Percentiles rank a stretch among this genome's conserved stretches.
Conservation (phyloP, 2,888 invertebrate genomes). For the Drosophila vallismaia region DNA sequence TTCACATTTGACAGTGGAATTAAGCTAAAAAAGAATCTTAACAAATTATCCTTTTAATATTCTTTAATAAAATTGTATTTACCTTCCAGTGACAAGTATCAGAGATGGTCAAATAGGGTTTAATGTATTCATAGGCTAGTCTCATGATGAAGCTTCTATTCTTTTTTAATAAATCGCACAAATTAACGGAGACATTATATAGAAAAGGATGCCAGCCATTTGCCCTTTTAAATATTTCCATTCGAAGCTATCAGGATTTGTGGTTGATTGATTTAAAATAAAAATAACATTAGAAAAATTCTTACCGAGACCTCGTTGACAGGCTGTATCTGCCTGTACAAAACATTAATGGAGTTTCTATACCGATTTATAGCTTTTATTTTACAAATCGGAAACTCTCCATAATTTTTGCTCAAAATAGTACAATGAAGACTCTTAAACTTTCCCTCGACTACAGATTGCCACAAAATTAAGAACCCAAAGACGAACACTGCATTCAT, state of each 20-base stretch:
- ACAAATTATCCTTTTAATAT: background rate
- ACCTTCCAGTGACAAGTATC: background rate
- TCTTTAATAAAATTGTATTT: background rate
- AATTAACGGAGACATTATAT: conserved; percentile 12
- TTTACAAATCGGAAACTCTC: background rate
- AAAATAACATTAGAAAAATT: background rate
- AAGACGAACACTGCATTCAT: background rate
- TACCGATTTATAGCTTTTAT: conserved; percentile 15
- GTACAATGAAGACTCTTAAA: conserved; percentile 12
- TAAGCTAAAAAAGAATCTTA: background rate
- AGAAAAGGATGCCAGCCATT: conserved; percentile 44
- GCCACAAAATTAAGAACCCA: background rate
- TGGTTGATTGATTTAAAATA: background rate
- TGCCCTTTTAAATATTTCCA: conserved; percentile 23
- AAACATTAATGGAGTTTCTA: conserved; percentile 7
- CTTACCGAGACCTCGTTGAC: background rate
- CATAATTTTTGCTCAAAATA: background rate
- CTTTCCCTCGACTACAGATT: background rate
- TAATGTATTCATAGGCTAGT: conserved; percentile 13
- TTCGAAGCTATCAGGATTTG: conserved; percentile 10
- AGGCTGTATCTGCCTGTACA: background rate
- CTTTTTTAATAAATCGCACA: conserved; percentile 7
- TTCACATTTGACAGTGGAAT: background rate
- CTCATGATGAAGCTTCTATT: background rate
- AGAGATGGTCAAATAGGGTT: conserved; percentile 2